A percentile compares a stretch with the other conserved stretches of the same genome.
Evolutionary conservation across 2,113 vertebrate genomes (phyloP).

Genomic region (Leptocoma aspasia): DNA sequence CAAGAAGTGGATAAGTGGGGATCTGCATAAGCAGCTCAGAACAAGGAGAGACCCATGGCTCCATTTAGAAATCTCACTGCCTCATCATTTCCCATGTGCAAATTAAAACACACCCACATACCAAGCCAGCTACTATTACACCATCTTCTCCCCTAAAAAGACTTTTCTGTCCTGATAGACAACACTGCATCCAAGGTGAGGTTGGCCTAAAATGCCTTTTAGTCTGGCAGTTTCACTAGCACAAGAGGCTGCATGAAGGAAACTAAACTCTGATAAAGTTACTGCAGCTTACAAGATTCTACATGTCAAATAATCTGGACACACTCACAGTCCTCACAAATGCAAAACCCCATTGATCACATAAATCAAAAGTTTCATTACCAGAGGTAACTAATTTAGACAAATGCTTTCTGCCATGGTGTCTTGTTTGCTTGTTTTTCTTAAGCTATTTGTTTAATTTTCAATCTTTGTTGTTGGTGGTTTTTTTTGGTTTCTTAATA

Average conservation of each 20-base stretch:
- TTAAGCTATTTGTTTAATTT: neutral
- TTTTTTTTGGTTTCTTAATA: neutral
- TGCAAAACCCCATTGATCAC: neutral
- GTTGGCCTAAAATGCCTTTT: neutral
- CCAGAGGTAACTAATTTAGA: neutral
- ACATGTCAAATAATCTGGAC: neutral
- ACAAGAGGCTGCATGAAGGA: neutral
- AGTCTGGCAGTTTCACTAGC: neutral
- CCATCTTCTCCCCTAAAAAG: neutral
- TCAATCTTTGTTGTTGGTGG: neutral
- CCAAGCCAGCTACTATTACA: neutral
- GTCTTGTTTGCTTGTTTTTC: neutral
- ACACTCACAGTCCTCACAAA: neutral
- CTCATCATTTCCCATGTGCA: neutral
- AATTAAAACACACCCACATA: neutral
- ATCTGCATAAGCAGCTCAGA: neutral
- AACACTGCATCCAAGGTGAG: neutral
- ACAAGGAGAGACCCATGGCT: neutral
- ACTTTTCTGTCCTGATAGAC: neutral
- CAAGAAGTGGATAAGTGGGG: neutral
- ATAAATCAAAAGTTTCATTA: neutral
- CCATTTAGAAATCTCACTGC: neutral
- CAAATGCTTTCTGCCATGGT: neutral
- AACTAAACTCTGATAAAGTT: neutral
- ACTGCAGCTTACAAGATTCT: neutral